phyloP scores from a whole-genome alignment of 1,140 invertebrate species.

The Daktulosphaira vitifoliae region DNA sequence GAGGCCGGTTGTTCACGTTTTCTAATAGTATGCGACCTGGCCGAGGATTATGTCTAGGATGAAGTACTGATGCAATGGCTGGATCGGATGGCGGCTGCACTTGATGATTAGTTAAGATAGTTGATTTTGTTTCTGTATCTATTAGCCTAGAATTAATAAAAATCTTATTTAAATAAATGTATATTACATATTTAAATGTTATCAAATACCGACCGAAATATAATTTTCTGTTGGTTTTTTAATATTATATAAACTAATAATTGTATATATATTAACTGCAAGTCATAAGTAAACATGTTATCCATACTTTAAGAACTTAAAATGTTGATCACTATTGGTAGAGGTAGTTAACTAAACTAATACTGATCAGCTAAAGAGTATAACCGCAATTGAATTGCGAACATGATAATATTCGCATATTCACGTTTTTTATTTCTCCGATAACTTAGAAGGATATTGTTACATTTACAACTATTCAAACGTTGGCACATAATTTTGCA shows the following conservation, averaged over 20 bases:
- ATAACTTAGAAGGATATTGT: no score
- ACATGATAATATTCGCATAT: no score
- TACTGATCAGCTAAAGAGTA: no score
- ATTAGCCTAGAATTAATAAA: not conserved
- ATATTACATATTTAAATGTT: no score
- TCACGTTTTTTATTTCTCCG: no score
- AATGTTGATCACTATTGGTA: no score
- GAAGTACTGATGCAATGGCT: conserved; percentile 16
- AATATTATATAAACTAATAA: not conserved
- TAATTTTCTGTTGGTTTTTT: not conserved
- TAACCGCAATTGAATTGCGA: no score
- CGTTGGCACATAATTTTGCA: no score
- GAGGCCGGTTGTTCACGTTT: conserved; percentile 20
- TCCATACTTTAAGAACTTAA: conserved; percentile 1
- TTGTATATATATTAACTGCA: not conserved
- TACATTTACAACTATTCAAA: no score
- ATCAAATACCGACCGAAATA: no score
- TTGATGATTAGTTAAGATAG: not conserved
- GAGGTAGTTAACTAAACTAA: no score
- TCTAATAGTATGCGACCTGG: conserved; percentile 16
- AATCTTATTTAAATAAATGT: not conserved
- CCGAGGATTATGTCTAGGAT: conserved; percentile 4
- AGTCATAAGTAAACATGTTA: not conserved
- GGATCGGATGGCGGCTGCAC: conserved; percentile 18
- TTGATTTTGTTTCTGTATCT: conserved; percentile 2